Evolutionary conservation across 2,888 invertebrate species (phyloP).

Genomic region (Diarsia dahlii): DNA sequence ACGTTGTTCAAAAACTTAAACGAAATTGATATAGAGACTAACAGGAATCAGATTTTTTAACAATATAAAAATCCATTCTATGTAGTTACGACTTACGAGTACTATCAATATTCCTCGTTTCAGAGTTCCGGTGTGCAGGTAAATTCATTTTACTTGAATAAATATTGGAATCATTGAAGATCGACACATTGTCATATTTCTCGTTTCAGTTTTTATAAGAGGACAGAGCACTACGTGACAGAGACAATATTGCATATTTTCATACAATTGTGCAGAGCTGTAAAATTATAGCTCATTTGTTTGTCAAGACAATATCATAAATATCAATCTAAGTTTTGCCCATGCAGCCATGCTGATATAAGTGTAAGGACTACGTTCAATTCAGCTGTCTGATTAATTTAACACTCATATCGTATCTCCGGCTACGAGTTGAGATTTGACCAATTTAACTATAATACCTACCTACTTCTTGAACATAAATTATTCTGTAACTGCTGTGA

Average conservation of each 20-base stretch:
- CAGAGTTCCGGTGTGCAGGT: not conserved
- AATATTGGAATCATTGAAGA: not conserved
- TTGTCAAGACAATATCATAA: not conserved
- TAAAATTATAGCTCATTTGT: not conserved
- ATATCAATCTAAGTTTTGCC: not conserved
- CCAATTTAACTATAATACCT: not conserved
- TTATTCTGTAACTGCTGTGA: not conserved
- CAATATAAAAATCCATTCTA: not conserved
- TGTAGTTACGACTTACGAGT: not conserved
- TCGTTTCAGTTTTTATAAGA: not conserved
- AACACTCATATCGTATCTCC: not conserved
- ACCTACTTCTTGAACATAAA: not conserved
- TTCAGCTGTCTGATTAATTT: not conserved
- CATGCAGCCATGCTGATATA: not conserved
- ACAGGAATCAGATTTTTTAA: not conserved
- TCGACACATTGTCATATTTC: not conserved
- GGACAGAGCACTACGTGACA: not conserved
- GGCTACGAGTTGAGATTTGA: slow-evolving; percentile 1
- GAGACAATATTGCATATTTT: not conserved
- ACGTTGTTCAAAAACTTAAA: not conserved
- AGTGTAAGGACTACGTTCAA: not conserved
- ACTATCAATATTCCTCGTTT: not conserved
- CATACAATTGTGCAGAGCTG: not conserved
- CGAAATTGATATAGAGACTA: not conserved
- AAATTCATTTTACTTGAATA: not conserved